Percentiles rank a stretch among this genome's conserved stretches.
Evolutionary conservation across 2,797 vertebrate genomes (phyloP).

Genomic region (Clarias fuscus): DNA sequence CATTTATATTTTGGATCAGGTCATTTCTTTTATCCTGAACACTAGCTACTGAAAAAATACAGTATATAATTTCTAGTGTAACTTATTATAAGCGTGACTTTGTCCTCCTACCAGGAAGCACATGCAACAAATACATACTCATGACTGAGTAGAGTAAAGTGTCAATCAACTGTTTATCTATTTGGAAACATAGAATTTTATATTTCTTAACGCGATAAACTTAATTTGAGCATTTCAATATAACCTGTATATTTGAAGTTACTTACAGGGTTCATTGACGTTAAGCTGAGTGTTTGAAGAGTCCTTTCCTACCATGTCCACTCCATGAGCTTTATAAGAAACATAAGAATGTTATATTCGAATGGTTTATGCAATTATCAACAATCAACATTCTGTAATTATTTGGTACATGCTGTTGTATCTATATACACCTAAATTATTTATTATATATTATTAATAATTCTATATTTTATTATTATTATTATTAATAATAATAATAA

Average conservation of each 20-base stretch:
- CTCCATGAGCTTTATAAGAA: background rate
- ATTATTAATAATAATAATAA: too few species aligned
- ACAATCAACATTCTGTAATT: too few species aligned
- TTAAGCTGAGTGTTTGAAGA: background rate
- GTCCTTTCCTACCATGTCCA: background rate
- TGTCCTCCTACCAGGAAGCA: slow-evolving; percentile 2
- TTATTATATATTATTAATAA: too few species aligned
- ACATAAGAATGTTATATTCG: background rate
- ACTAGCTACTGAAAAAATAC: background rate
- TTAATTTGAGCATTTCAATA: background rate
- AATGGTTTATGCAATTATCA: too few species aligned
- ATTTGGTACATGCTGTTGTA: too few species aligned
- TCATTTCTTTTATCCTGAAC: background rate
- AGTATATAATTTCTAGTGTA: background rate
- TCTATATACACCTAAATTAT: too few species aligned
- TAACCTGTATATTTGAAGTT: background rate
- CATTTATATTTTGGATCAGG: background rate
- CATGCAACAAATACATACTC: background rate
- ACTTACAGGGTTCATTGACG: slow-evolving; percentile 23
- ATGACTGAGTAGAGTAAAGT: background rate
- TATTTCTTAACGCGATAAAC: background rate
- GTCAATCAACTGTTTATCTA: background rate
- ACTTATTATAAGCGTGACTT: background rate
- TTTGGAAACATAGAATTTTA: background rate
- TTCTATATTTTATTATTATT: too few species aligned